Percentiles rank a stretch among this genome's conserved stretches.
Evolutionary conservation across 2,113 vertebrate species (phyloP).

Genomic region (Macquaria australasica): DNA sequence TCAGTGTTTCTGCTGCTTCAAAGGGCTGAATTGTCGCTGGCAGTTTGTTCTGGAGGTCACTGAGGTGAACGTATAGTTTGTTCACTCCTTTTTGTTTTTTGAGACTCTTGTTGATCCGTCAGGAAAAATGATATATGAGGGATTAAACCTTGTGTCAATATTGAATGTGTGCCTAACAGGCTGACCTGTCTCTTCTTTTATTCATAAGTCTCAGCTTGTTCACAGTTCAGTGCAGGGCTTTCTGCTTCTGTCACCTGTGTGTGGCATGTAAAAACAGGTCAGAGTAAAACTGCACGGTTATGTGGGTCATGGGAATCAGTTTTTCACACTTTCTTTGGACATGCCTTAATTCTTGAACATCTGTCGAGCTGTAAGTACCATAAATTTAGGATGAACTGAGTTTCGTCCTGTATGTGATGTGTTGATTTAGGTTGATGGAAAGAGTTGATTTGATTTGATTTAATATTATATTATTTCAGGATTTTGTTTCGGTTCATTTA

Average conservation of each 20-base stretch:
- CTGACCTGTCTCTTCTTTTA: slow-evolving; percentile 11
- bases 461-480: neutral
- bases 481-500: neutral
- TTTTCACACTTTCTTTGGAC: slow-evolving; percentile 44
- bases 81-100: neutral
- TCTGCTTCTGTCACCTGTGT: slow-evolving; percentile 55
- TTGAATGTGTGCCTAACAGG: slow-evolving; percentile 41
- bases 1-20: neutral
- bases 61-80: slow-evolving; percentile 1
- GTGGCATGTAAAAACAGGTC: slow-evolving; percentile 60
- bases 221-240: slow-evolving; percentile 5
- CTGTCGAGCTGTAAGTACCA: neutral
- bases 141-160: slow-evolving; percentile 55
- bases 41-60: slow-evolving; percentile 32
- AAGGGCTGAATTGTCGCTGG: neutral
- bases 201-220: slow-evolving; percentile 10
- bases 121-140: slow-evolving; percentile 6
- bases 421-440: neutral
- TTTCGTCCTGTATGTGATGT: neutral
- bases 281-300: neutral
- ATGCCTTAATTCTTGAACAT: neutral
- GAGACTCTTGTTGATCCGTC: slow-evolving; percentile 16
- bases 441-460: neutral
- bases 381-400: neutral
- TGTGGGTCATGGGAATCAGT: slow-evolving; percentile 43